Percentiles rank a stretch among this genome's conserved stretches.
Conservation (phyloP, 2,797 vertebrate species). For the Thunnus albacares region DNA sequence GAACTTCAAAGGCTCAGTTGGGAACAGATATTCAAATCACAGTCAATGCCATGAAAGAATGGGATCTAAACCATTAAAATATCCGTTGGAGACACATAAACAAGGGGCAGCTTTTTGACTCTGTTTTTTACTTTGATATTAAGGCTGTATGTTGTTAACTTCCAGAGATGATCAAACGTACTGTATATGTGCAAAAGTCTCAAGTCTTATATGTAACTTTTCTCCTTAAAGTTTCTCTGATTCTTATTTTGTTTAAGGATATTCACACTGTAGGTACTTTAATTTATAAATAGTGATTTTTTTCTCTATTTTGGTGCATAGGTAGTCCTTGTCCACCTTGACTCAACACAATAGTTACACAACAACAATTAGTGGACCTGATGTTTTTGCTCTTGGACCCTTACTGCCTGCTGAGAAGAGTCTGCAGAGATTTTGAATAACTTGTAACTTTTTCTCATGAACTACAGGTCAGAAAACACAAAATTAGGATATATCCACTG, state of each 20-base stretch:
- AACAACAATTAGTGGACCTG: neutral
- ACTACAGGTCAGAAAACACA: neutral
- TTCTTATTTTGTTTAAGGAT: neutral
- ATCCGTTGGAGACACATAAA: conserved; percentile 30
- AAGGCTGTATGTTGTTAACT: conserved; percentile 8
- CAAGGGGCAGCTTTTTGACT: conserved; percentile 18
- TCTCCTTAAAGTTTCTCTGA: too few relatives aligned
- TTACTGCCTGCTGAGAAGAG: neutral
- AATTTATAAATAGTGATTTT: neutral
- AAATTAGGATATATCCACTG: neutral
- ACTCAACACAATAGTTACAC: neutral
- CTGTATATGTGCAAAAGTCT: neutral
- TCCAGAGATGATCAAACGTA: neutral
- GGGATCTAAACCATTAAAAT: conserved; percentile 30
- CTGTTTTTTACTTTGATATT: neutral
- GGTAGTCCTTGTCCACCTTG: neutral
- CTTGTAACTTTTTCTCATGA: neutral
- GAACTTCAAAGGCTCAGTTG: conserved; percentile 70
- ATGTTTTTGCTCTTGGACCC: neutral
- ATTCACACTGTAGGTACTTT: neutral
- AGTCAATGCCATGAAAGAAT: conserved; percentile 43
- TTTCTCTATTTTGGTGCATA: neutral
- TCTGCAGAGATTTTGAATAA: neutral
- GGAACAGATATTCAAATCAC: conserved; percentile 63
- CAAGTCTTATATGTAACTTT: neutral